Percentiles rank a stretch among this genome's conserved stretches.
These are phyloP conservation scores for Sphenopsis melanotis DNA, from an alignment of 2,797 vertebrate species.

Conservation along the genomic window DNA sequence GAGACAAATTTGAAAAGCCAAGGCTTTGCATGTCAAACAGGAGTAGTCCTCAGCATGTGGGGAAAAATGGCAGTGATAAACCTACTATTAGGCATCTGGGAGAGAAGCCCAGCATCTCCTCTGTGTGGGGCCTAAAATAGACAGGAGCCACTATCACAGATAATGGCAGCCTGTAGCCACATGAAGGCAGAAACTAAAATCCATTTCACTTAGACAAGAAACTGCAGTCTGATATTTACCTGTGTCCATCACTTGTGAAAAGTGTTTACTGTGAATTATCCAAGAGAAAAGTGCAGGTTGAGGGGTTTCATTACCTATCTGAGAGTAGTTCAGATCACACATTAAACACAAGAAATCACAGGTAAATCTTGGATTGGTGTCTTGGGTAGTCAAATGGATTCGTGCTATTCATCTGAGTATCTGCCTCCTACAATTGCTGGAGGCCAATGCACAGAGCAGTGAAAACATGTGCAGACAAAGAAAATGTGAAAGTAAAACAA, in stretches of 20 bases:
- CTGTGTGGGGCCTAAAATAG: slow-evolving; percentile 41
- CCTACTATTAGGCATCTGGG: slow-evolving; percentile 47
- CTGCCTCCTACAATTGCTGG: not conserved
- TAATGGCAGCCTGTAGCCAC: slow-evolving; percentile 54
- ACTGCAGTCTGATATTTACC: slow-evolving; percentile 65
- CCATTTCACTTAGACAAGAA: slow-evolving; percentile 55
- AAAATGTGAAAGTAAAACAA: not conserved
- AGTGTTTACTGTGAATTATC: slow-evolving; percentile 72
- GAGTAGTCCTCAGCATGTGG: slow-evolving; percentile 38
- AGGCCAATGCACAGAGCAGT: not conserved
- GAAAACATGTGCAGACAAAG: not conserved
- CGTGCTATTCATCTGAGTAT: slow-evolving; percentile 45
- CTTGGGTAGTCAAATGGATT: slow-evolving; percentile 61
- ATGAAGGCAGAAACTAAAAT: slow-evolving; percentile 54
- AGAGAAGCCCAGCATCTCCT: slow-evolving; percentile 45
- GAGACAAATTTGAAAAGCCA: slow-evolving; percentile 19
- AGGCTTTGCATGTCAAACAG: slow-evolving; percentile 28
- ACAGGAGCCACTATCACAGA: slow-evolving; percentile 34
- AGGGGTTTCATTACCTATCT: slow-evolving; percentile 45
- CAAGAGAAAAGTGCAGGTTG: slow-evolving; percentile 59
- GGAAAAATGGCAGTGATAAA: slow-evolving; percentile 59
- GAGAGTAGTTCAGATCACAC: slow-evolving; percentile 42
- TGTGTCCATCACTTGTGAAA: slow-evolving; percentile 57
- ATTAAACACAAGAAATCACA: slow-evolving; percentile 40
- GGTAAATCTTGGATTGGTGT: slow-evolving; percentile 43